Evolutionary conservation across 2,797 vertebrate genomes (phyloP).

Genomic region (Falco concolor): DNA sequence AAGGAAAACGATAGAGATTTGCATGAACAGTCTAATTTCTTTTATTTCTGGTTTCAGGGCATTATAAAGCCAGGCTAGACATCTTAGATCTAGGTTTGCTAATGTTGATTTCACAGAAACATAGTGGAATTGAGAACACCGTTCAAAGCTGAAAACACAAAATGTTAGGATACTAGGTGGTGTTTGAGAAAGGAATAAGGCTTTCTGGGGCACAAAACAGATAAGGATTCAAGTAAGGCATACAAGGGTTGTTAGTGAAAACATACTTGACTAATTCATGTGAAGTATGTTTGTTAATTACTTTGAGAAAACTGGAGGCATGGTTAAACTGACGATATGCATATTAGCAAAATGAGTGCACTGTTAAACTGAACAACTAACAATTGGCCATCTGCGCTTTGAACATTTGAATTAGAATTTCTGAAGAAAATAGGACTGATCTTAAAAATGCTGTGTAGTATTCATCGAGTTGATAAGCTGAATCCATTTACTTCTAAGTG

Average conservation of each 20-base stretch:
- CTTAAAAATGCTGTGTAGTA: not conserved
- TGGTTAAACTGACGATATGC: not conserved
- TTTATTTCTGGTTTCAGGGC: not conserved
- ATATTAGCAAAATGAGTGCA: not conserved
- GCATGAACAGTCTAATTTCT: not conserved
- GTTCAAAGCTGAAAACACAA: not conserved
- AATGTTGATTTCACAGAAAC: not conserved
- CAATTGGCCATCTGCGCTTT: not conserved
- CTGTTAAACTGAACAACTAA: not conserved
- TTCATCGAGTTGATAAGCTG: not conserved
- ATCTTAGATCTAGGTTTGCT: not conserved
- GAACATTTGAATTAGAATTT: not conserved
- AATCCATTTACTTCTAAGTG: not conserved
- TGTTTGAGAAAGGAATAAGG: not conserved
- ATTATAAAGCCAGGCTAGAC: not conserved
- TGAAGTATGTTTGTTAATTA: not conserved
- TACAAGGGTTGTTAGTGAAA: not conserved
- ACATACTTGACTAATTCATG: fast-evolving
- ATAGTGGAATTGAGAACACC: not conserved
- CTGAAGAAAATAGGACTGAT: not conserved
- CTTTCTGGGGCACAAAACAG: not conserved
- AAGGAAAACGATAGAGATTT: not conserved
- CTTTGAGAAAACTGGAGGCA: not conserved
- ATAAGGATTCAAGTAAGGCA: not conserved
- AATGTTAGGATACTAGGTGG: not conserved